phyloP scores from a whole-genome alignment of 1,140 invertebrate species.

The Drosophila lacteicornis region DNA sequence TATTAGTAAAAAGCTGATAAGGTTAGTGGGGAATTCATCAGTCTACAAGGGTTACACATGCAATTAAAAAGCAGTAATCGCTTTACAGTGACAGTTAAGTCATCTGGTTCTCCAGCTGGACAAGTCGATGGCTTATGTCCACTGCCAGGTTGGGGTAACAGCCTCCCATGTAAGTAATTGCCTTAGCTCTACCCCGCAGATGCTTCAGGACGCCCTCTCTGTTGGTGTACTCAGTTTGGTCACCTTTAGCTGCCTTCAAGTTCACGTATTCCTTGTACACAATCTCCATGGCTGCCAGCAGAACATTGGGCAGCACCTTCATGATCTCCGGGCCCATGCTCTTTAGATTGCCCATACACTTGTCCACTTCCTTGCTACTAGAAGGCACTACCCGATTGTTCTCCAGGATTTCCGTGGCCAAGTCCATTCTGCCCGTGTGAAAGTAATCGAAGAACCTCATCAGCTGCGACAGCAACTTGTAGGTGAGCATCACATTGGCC shows the following conservation, averaged over 20 bases:
- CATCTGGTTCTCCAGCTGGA: constrained; percentile 98
- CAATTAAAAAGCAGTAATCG: no score
- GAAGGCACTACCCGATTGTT: constrained; percentile 91
- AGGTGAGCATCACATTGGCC: constrained; percentile 88
- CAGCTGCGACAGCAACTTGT: constrained; percentile 93
- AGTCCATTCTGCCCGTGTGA: constrained; percentile 91
- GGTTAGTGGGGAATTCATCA: no score
- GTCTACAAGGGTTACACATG: no score
- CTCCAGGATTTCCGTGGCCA: constrained; percentile 91
- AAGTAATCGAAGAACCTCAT: constrained; percentile 96
- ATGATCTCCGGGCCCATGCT: constrained; percentile 89
- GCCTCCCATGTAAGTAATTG: constrained; percentile 97
- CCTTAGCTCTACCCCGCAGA: constrained; percentile 91
- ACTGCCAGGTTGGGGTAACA: constrained; percentile 97
- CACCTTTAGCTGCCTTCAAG: background rate
- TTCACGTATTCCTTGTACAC: constrained; percentile 90
- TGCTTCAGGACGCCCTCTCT: constrained; percentile 86
- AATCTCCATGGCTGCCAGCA: constrained; percentile 95
- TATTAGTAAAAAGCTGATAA: no score
- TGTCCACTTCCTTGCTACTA: constrained; percentile 89
- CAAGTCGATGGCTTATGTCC: constrained; percentile 97
- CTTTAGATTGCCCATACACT: constrained; percentile 89
- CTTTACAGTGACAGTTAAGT: background rate
- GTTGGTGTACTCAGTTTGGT: constrained; percentile 85
- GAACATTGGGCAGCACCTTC: constrained; percentile 92